Conservation (phyloP, 1,140 invertebrate genomes). For the Drosophila trapezifrons region DNA sequence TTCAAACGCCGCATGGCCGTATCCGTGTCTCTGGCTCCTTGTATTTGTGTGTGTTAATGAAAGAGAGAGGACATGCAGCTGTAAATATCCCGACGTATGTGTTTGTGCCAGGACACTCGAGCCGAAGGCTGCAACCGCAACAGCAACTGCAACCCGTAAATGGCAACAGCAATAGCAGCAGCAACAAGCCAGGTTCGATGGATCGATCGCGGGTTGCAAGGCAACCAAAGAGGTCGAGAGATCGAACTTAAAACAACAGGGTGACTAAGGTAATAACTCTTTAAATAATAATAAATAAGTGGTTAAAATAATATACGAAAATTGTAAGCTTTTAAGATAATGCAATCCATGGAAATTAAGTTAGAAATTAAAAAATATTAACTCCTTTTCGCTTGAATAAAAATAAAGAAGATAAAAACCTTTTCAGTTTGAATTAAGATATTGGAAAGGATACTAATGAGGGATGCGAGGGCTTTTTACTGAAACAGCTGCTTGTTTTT, state of each 20-base stretch:
- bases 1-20: slow-evolving; percentile 62
- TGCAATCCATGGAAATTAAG: background rate
- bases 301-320: too few species aligned
- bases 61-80: slow-evolving; percentile 59
- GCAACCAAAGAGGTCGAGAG: slow-evolving; percentile 5
- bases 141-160: slow-evolving; percentile 8
- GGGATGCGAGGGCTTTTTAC: too few species aligned
- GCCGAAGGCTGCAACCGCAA: slow-evolving; percentile 32
- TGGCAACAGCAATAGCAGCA: background rate
- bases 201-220: slow-evolving; percentile 49
- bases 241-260: slow-evolving; percentile 29
- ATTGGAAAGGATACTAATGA: too few species aligned
- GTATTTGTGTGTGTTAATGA: slow-evolving; percentile 42
- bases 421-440: too few species aligned
- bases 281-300: background rate
- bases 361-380: background rate
- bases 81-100: slow-evolving; percentile 19
- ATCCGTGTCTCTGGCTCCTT: slow-evolving; percentile 28
- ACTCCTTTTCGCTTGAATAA: too few species aligned
- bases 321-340: background rate
- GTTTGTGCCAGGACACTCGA: slow-evolving; percentile 51
- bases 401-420: too few species aligned
- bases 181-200: slow-evolving; percentile 40
- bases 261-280: slow-evolving; percentile 6
- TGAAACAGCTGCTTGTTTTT: too few species aligned